Evolutionary conservation across 2,797 vertebrate species (phyloP).

Genomic region (Menidia menidia): DNA sequence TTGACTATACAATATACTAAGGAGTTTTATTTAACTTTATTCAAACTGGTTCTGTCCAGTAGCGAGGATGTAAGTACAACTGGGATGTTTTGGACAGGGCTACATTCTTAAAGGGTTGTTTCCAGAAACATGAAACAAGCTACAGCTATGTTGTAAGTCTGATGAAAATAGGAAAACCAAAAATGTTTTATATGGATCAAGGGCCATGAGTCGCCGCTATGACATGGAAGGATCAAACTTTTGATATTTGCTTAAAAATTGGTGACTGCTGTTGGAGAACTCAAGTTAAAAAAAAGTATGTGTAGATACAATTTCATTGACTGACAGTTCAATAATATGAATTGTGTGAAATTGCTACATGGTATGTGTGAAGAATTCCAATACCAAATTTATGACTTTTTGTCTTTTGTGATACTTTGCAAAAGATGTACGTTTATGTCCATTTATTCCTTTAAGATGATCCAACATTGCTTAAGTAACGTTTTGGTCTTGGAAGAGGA

Average conservation of each 20-base stretch:
- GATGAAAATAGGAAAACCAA: no score
- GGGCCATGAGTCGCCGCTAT: not conserved
- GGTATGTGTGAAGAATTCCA: not conserved
- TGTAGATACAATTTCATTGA: no score
- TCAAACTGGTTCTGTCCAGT: slow-evolving; percentile 16
- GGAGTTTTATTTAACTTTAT: slow-evolving; percentile 38
- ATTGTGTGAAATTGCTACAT: not conserved
- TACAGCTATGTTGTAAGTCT: no score
- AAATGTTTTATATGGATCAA: not conserved
- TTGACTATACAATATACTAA: slow-evolving; percentile 48
- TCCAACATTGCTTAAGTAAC: not conserved
- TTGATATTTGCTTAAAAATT: not conserved
- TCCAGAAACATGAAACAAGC: not conserved
- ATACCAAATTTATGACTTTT: no score
- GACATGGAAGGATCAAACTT: no score
- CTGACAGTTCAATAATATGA: no score
- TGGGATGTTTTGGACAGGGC: slow-evolving; percentile 1
- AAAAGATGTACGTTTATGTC: no score
- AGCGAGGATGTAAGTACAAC: not conserved
- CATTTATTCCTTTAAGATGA: no score
- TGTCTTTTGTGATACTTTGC: no score
- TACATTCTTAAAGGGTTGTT: slow-evolving; percentile 9
- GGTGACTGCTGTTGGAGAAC: no score
- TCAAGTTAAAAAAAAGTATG: no score
- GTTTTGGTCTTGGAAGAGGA: not conserved